These are phyloP conservation scores for Labia minor DNA, from an alignment of 2,888 invertebrate species.

Conservation along the genomic window DNA sequence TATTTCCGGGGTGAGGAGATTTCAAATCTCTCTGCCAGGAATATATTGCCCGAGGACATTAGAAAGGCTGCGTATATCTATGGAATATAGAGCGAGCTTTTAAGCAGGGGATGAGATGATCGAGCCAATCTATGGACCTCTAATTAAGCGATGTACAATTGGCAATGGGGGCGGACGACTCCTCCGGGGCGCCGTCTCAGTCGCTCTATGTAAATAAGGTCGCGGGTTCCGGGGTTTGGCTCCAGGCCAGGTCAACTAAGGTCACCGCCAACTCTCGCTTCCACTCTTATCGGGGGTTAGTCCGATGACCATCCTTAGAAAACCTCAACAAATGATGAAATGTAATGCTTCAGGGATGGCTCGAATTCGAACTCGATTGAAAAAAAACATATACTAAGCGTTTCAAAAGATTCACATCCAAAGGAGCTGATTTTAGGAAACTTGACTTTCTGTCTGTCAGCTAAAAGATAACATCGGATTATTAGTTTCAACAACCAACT, in stretches of 20 bases:
- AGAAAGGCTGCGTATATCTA: neutral
- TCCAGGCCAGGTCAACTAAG: neutral
- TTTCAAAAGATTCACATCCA: too few species aligned
- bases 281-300: neutral
- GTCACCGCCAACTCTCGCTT: conserved; percentile 2
- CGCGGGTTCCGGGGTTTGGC: neutral
- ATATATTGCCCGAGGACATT: too few species aligned
- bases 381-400: too few species aligned
- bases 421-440: too few species aligned
- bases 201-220: conserved; percentile 8
- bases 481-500: too few species aligned
- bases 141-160: conserved; percentile 7
- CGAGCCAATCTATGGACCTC: neutral
- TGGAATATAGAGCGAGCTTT: neutral
- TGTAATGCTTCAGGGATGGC: too few species aligned
- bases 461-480: too few species aligned
- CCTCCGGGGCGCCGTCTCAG: conserved; percentile 3
- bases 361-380: too few species aligned
- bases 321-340: neutral
- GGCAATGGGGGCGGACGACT: neutral
- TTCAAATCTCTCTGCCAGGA: too few species aligned
- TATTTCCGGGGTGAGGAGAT: neutral
- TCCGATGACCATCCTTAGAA: neutral
- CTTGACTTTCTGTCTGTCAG: too few species aligned
- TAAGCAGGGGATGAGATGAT: neutral